A percentile compares a stretch with the other conserved stretches of the same genome.
Conservation (phyloP, 2,113 vertebrate species). For the Eudorcas thomsonii region DNA sequence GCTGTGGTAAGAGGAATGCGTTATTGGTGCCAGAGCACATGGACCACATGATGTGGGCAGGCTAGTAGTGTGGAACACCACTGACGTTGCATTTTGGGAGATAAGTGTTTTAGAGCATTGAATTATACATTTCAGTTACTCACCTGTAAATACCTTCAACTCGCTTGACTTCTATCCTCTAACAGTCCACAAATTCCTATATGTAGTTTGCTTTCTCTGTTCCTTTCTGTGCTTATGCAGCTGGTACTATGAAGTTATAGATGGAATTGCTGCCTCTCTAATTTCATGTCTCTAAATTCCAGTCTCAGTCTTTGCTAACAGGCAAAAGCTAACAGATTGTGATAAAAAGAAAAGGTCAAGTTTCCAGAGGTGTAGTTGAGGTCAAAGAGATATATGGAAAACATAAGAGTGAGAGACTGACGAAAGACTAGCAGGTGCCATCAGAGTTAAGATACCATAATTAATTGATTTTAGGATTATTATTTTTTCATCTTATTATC, state of each 20-base stretch:
- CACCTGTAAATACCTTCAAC: not conserved
- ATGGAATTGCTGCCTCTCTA: not conserved
- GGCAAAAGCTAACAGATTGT: not conserved
- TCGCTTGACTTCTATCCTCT: not conserved
- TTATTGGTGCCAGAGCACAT: not conserved
- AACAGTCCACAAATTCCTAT: not conserved
- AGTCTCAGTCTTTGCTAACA: not conserved
- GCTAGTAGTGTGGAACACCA: not conserved
- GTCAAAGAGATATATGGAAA: not conserved
- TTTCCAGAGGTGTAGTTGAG: not conserved
- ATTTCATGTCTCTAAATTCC: not conserved
- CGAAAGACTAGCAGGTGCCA: slow-evolving; percentile 2
- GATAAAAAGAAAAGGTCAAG: not conserved
- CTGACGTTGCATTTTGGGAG: not conserved
- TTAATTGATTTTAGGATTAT: not conserved
- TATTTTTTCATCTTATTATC: not conserved
- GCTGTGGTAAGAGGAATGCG: not conserved
- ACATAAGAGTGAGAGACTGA: not conserved
- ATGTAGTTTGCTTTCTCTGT: not conserved
- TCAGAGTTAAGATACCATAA: not conserved
- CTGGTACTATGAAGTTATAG: not conserved
- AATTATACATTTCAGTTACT: slow-evolving; percentile 29
- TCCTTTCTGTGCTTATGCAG: not conserved
- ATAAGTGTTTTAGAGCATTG: slow-evolving; percentile 15
- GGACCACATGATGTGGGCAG: not conserved